These are phyloP conservation scores for Venustaconcha ellipsiformis DNA, from an alignment of 1,140 invertebrate genomes.

Conservation along the genomic window DNA sequence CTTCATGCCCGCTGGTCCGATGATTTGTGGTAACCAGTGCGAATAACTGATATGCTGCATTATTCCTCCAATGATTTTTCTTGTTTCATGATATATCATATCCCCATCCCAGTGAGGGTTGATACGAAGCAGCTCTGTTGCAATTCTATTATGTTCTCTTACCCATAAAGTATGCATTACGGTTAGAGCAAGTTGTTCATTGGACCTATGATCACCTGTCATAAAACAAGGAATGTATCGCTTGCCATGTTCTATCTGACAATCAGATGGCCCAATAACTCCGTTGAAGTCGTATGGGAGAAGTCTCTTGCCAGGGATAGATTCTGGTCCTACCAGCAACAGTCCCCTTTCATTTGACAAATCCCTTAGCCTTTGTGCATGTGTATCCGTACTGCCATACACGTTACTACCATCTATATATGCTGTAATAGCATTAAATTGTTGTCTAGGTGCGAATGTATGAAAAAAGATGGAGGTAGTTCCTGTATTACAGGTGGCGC, in stretches of 20 bases:
- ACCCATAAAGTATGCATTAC: conserved; percentile 99
- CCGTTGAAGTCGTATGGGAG: conserved; percentile 86
- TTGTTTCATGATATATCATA: conserved; percentile 83
- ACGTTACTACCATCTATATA: conserved; percentile 97
- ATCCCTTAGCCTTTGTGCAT: conserved; percentile 87
- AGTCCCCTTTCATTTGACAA: conserved; percentile 80
- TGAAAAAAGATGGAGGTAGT: conserved; percentile 93
- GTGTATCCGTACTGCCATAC: conserved; percentile 90
- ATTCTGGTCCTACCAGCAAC: conserved; percentile 82
- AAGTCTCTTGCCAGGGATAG: conserved; percentile 81
- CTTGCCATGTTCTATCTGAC: conserved; percentile 73
- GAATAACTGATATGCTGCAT: conserved; percentile 97
- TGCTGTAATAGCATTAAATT: conserved; percentile 97
- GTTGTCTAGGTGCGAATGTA: conserved; percentile 80
- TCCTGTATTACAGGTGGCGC: conserved; percentile 97
- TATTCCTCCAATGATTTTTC: conserved; percentile 94
- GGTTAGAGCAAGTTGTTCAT: conserved; percentile 89
- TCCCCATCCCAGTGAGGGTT: conserved; percentile 98
- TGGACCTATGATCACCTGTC: conserved; percentile 88
- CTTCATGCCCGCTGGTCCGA: conserved; percentile 80
- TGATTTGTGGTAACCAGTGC: conserved; percentile 90
- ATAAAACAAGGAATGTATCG: conserved; percentile 83
- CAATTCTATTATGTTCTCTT: conserved; percentile 95
- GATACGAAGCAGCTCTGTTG: conserved; percentile 79
- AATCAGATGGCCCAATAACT: conserved; percentile 80